Evolutionary conservation across 2,888 invertebrate genomes (phyloP).

Genomic region (Beris chalybata): DNA sequence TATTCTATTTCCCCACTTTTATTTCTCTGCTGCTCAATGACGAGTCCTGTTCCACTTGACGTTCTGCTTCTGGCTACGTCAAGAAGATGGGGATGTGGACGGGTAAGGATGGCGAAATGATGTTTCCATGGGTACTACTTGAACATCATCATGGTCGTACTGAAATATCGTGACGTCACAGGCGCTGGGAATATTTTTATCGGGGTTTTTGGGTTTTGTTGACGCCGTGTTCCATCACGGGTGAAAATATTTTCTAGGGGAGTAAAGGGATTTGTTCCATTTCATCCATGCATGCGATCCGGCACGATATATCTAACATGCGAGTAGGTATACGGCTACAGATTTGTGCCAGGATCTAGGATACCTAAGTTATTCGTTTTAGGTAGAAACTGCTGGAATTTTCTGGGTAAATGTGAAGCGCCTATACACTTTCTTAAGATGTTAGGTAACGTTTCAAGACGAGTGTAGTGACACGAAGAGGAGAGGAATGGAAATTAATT

Average conservation of each 20-base stretch:
- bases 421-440: too few species aligned
- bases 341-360: background rate
- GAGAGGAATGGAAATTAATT: too few species aligned
- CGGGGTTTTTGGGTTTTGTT: constrained; percentile 30
- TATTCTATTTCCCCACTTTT: constrained; percentile 30
- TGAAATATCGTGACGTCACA: constrained; percentile 26
- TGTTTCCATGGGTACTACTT: constrained; percentile 37
- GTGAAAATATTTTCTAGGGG: constrained; percentile 7
- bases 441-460: too few species aligned
- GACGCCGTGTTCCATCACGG: constrained; percentile 20
- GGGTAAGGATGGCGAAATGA: constrained; percentile 18
- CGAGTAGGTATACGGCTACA: background rate
- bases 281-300: background rate
- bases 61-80: background rate
- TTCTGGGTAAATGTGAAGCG: too few species aligned
- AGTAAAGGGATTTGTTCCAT: background rate
- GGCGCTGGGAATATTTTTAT: constrained; percentile 26
- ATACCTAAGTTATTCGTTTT: too few species aligned
- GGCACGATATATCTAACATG: too few species aligned
- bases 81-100: constrained; percentile 22
- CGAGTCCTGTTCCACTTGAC: too few species aligned
- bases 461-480: too few species aligned
- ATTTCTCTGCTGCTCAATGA: constrained; percentile 11
- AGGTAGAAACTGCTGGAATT: too few species aligned
- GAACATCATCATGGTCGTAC: constrained; percentile 8